Evolutionary conservation across 2,797 vertebrate species (phyloP).

Genomic region (Coregonus suidteri): DNA sequence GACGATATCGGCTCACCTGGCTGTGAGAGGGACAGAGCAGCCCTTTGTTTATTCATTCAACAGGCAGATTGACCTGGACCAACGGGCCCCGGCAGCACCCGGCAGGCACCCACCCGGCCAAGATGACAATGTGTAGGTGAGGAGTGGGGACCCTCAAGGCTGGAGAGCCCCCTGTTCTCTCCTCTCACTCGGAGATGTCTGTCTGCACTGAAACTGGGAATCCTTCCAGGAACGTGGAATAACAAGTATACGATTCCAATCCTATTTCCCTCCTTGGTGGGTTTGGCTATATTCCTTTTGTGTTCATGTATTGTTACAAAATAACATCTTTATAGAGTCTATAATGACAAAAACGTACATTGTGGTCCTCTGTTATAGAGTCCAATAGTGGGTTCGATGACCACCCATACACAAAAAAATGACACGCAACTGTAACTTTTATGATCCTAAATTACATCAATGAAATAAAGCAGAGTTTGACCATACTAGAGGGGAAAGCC

Average conservation of each 20-base stretch:
- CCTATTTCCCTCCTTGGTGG: neutral
- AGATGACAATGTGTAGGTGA: constrained; percentile 76
- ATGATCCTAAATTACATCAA: neutral
- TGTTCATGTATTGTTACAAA: neutral
- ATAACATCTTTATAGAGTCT: neutral
- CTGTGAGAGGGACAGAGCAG: constrained; percentile 79
- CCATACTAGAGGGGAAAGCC: neutral
- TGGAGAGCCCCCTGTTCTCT: neutral
- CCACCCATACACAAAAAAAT: too few relatives aligned
- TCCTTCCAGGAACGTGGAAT: neutral
- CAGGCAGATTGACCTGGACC: constrained; percentile 83
- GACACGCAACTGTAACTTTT: too few relatives aligned
- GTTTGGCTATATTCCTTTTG: neutral
- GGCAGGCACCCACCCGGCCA: constrained; percentile 67
- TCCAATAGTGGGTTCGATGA: too few relatives aligned
- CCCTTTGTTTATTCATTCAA: constrained; percentile 91
- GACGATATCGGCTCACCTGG: constrained; percentile 88
- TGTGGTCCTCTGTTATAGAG: too few relatives aligned
- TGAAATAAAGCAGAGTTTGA: neutral
- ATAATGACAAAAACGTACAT: neutral
- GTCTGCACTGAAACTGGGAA: neutral
- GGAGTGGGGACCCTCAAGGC: constrained; percentile 44
- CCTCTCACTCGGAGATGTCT: neutral
- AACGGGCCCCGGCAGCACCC: constrained; percentile 77
- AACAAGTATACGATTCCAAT: neutral